Conservation (phyloP, 1,140 invertebrate species). For the Penaeus indicus region DNA sequence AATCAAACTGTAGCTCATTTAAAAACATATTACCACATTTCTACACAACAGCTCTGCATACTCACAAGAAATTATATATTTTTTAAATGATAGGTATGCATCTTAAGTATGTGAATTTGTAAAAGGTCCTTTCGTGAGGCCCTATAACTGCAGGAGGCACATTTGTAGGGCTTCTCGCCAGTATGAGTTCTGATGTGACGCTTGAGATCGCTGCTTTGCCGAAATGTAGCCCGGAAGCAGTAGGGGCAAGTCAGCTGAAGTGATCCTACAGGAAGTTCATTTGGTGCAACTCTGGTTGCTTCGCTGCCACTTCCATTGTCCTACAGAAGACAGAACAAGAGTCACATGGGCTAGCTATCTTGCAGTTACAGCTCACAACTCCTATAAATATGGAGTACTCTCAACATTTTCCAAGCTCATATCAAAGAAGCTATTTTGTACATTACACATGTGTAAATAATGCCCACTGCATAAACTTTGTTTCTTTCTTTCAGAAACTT, state of each 20-base stretch:
- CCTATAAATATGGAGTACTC: background rate
- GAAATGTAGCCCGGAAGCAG: conserved; percentile 63
- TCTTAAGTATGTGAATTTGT: conserved; percentile 59
- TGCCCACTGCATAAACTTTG: too few relatives aligned
- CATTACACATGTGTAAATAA: too few relatives aligned
- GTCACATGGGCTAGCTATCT: conserved; percentile 36
- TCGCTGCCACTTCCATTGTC: conserved; percentile 58
- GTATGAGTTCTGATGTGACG: conserved; percentile 65
- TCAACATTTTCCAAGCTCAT: too few relatives aligned
- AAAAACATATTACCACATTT: too few relatives aligned
- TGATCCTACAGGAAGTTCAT: conserved; percentile 38
- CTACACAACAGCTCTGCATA: too few relatives aligned
- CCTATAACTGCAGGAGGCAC: conserved; percentile 57
- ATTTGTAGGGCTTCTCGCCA: conserved; percentile 65
- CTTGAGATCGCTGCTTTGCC: conserved; percentile 64
- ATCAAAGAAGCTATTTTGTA: too few relatives aligned
- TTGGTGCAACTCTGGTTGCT: conserved; percentile 33
- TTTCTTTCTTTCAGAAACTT: too few relatives aligned
- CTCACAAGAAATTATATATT: background rate
- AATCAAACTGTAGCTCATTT: background rate
- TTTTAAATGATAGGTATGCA: conserved; percentile 42
- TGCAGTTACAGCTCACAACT: conserved; percentile 16
- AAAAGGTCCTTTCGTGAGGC: conserved; percentile 64
- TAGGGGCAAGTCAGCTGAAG: conserved; percentile 62
- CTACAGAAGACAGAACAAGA: conserved; percentile 62